These are phyloP conservation scores for Andricus grossulariae DNA, from an alignment of 1,140 invertebrate genomes.

Conservation along the genomic window DNA sequence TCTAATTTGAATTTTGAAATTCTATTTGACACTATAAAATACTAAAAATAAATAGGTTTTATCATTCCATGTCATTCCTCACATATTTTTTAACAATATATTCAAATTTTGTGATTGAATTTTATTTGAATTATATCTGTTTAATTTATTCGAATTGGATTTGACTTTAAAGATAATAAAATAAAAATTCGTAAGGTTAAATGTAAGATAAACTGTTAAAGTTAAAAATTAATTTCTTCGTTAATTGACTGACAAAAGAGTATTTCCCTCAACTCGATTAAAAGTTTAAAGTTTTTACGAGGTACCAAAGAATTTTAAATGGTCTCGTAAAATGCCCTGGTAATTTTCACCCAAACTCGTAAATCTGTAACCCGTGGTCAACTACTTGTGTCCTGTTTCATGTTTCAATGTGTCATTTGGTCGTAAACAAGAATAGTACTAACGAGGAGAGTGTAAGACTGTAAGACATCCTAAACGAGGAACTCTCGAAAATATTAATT, in stretches of 20 bases:
- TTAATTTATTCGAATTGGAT: no score
- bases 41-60: no score
- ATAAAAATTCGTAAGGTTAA: no score
- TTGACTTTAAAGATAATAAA: no score
- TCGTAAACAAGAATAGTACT: background rate
- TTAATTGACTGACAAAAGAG: background rate
- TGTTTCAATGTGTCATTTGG: conserved; percentile 16
- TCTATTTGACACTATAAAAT: no score
- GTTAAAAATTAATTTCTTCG: background rate
- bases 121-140: no score
- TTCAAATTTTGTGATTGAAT: no score
- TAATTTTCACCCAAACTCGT: conserved; percentile 60
- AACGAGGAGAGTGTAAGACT: background rate
- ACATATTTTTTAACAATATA: no score
- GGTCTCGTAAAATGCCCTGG: conserved; percentile 57
- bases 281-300: conserved; percentile 51
- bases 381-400: conserved; percentile 28
- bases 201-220: background rate
- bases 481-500: background rate
- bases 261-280: background rate
- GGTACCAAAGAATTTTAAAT: conserved; percentile 48
- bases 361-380: conserved; percentile 49
- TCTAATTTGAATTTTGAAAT: no score
- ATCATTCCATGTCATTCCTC: no score
- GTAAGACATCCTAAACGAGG: background rate